These are phyloP conservation scores for Casuarius casuarius DNA, from an alignment of 2,113 vertebrate species.

Conservation along the genomic window DNA sequence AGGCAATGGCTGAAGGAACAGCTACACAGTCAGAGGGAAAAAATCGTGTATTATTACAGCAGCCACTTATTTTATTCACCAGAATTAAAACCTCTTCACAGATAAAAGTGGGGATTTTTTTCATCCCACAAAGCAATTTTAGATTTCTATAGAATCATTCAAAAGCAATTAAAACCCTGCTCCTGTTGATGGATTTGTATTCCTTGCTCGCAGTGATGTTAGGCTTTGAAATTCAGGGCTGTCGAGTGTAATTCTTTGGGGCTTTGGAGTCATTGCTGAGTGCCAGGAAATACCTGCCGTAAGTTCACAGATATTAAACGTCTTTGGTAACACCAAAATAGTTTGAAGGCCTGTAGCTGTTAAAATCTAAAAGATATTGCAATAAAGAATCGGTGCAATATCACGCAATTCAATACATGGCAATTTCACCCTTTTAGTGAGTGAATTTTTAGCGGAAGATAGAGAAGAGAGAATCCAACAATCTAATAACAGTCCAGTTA, in stretches of 20 bases:
- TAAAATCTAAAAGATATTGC: background rate
- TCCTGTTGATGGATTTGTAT: constrained; percentile 46
- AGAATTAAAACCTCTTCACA: constrained; percentile 53
- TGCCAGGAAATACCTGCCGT: background rate
- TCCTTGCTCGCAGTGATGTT: background rate
- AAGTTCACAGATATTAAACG: background rate
- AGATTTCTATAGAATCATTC: constrained; percentile 45
- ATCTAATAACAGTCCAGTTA: background rate
- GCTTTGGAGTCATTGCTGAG: constrained; percentile 30
- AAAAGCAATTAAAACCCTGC: constrained; percentile 46
- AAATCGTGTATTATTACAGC: constrained; percentile 18
- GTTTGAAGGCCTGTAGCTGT: background rate
- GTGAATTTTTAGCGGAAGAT: background rate
- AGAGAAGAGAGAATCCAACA: background rate
- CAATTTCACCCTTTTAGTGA: background rate
- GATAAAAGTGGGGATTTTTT: constrained; percentile 20
- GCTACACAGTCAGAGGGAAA: constrained; percentile 30
- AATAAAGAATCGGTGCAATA: background rate
- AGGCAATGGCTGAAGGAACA: constrained; percentile 16
- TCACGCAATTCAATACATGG: background rate
- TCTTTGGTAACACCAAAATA: constrained; percentile 9
- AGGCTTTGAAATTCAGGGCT: constrained; percentile 48
- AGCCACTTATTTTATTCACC: background rate
- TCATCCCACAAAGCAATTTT: constrained; percentile 21
- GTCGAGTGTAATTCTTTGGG: constrained; percentile 35